These are phyloP conservation scores for Xenopus borealis DNA, from an alignment of 2,113 vertebrate genomes.

Conservation along the genomic window DNA sequence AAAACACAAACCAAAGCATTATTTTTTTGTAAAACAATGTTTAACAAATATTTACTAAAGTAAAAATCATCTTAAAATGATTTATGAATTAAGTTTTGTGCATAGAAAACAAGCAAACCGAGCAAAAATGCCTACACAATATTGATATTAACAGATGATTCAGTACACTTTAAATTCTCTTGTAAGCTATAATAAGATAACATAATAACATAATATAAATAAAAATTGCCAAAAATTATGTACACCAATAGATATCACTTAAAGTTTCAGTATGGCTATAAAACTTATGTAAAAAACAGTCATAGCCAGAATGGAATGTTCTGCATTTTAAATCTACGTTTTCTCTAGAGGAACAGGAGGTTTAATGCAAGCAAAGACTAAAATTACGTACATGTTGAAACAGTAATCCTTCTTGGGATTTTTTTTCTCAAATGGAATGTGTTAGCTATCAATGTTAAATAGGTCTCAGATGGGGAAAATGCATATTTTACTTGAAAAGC, in stretches of 20 bases:
- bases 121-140: too few relatives aligned
- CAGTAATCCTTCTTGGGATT: slow-evolving; percentile 43
- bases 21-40: too few relatives aligned
- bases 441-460: slow-evolving; percentile 43
- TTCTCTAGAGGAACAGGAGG: slow-evolving; percentile 30
- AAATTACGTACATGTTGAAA: slow-evolving; percentile 44
- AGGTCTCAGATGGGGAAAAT: slow-evolving; percentile 35
- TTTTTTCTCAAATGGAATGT: slow-evolving; percentile 39
- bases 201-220: slow-evolving; percentile 1
- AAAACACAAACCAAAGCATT: too few relatives aligned
- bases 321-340: slow-evolving; percentile 37
- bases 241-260: background rate
- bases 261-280: slow-evolving; percentile 11
- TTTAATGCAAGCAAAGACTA: slow-evolving; percentile 36
- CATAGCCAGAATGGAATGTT: slow-evolving; percentile 14
- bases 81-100: too few relatives aligned
- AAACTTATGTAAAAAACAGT: too few relatives aligned
- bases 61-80: too few relatives aligned
- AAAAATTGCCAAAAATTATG: background rate
- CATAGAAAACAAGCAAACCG: too few relatives aligned
- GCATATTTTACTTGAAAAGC: slow-evolving; percentile 17
- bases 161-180: background rate
- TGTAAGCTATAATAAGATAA: slow-evolving; percentile 4
- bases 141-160: too few relatives aligned
- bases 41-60: too few relatives aligned